phyloP scores from a whole-genome alignment of 1,140 invertebrate genomes.

The Thrips palmi region DNA sequence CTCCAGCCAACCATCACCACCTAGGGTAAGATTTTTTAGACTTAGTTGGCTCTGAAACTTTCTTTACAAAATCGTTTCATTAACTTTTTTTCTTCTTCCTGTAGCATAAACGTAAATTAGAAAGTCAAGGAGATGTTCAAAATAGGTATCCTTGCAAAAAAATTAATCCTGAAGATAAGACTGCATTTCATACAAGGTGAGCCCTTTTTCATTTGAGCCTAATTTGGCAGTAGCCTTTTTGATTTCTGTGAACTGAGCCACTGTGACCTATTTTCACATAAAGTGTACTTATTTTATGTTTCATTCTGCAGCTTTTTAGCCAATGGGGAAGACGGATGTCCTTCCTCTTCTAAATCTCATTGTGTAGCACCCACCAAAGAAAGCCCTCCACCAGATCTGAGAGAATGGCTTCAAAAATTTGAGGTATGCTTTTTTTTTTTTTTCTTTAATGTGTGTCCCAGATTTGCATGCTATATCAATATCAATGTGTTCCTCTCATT shows the following conservation, averaged over 20 bases:
- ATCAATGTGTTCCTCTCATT: conserved; percentile 21
- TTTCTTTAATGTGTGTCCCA: conserved; percentile 7
- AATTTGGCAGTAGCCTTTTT: conserved; percentile 1
- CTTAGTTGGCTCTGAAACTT: background rate
- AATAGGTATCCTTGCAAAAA: conserved; percentile 27
- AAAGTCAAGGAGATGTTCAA: conserved; percentile 24
- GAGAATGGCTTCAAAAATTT: conserved; percentile 55
- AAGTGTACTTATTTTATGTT: background rate
- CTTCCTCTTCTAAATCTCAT: conserved; percentile 4
- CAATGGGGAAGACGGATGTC: conserved; percentile 1
- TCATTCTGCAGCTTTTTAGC: background rate
- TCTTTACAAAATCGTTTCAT: background rate
- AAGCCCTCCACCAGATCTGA: conserved; percentile 60
- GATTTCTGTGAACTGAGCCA: background rate
- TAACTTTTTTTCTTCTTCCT: conserved; percentile 14
- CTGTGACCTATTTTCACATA: background rate
- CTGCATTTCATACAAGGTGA: conserved; percentile 11
- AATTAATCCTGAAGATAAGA: conserved; percentile 20
- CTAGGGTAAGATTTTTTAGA: conserved; percentile 1
- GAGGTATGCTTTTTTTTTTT: conserved; percentile 31
- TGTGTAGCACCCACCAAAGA: conserved; percentile 53
- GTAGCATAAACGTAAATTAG: conserved; percentile 25
- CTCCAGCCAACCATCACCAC: background rate
- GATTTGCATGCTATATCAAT: background rate
- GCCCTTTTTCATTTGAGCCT: background rate